Conservation (phyloP, 2,113 vertebrate genomes). For the Lycocorax pyrrhopterus region DNA sequence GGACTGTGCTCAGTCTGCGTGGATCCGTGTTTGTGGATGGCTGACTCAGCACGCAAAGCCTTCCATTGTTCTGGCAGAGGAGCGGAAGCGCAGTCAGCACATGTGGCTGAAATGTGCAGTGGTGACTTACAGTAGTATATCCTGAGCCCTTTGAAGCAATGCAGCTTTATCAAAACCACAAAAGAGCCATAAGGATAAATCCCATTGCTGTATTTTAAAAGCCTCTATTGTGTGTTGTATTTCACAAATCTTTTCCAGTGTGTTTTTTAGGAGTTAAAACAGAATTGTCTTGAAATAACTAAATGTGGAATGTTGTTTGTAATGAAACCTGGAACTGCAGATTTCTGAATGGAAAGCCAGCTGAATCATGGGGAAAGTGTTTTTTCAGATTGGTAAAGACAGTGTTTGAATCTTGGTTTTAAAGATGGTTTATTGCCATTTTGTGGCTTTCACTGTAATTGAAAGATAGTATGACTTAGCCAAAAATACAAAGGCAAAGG, state of each 20-base stretch:
- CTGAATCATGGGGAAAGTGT: neutral
- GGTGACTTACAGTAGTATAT: neutral
- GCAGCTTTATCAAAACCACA: neutral
- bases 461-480: neutral
- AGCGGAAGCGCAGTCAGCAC: slow-evolving; percentile 34
- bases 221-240: neutral
- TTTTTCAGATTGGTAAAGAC: neutral
- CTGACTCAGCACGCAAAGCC: neutral
- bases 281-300: neutral
- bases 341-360: neutral
- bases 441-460: neutral
- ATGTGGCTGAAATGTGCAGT: slow-evolving; percentile 32
- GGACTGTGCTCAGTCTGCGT: rapidly evolving
- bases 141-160: slow-evolving; percentile 1
- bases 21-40: neutral
- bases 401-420: neutral
- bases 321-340: neutral
- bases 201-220: neutral
- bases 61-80: slow-evolving; percentile 20
- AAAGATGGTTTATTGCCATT: neutral
- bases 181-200: neutral
- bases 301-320: neutral
- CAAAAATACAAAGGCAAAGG: neutral
- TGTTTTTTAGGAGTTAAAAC: neutral
- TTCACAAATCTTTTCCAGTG: neutral